Evolutionary conservation across 2,797 vertebrate genomes (phyloP).

Genomic region (Lycodopsis pacificus): DNA sequence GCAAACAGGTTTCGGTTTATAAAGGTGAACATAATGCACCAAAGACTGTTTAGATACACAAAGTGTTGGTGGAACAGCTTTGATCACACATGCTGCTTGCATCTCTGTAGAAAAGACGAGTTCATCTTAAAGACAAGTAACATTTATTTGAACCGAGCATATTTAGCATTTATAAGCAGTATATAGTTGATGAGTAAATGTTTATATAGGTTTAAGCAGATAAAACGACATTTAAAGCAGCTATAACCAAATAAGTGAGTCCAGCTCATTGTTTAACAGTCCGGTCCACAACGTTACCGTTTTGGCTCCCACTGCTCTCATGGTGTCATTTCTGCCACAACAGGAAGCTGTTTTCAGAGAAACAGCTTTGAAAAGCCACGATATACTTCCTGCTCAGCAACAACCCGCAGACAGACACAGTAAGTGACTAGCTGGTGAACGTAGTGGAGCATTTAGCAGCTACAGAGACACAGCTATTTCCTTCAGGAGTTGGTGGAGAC

Average conservation of each 20-base stretch:
- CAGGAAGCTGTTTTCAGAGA: neutral
- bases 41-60: neutral
- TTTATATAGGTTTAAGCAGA: constrained; percentile 1
- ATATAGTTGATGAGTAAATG: constrained; percentile 4
- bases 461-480: neutral
- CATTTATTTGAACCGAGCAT: neutral
- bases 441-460: neutral
- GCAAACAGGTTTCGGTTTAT: neutral
- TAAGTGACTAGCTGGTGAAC: neutral
- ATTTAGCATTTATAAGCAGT: neutral
- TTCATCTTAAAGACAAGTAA: neutral
- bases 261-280: neutral
- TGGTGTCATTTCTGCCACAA: neutral
- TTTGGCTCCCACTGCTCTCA: neutral
- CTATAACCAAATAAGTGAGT: neutral
- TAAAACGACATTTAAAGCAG: neutral
- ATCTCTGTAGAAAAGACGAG: neutral
- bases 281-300: neutral
- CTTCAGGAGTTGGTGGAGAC: neutral
- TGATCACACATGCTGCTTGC: constrained; percentile 6
- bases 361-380: neutral
- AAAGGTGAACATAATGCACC: neutral
- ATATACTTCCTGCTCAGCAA: neutral
- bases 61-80: neutral
- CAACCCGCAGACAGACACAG: neutral